Conservation (phyloP, 2,888 invertebrate genomes). For the Troides oblongomaculatus region DNA sequence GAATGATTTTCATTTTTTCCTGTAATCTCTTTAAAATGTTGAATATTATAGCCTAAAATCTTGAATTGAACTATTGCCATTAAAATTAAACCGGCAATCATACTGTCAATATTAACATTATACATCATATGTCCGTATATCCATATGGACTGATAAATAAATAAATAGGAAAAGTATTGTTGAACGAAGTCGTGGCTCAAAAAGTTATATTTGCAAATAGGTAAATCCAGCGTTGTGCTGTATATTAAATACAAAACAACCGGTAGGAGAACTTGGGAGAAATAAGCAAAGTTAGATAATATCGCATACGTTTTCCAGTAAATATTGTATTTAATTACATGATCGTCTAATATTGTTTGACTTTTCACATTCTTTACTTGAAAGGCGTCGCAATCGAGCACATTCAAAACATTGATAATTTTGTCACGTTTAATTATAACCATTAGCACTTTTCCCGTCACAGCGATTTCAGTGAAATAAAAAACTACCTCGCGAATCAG, state of each 20-base stretch:
- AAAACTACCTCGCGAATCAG: constrained; percentile 56
- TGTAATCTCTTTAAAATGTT: constrained; percentile 40
- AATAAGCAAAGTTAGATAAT: constrained; percentile 46
- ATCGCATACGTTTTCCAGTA: constrained; percentile 44
- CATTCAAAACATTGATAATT: constrained; percentile 48
- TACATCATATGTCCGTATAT: constrained; percentile 60
- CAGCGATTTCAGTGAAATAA: constrained; percentile 40
- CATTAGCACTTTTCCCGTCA: constrained; percentile 50
- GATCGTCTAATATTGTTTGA: constrained; percentile 42
- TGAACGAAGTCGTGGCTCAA: constrained; percentile 48
- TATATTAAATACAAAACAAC: constrained; percentile 45
- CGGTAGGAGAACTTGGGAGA: constrained; percentile 45
- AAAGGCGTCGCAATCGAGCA: constrained; percentile 55
- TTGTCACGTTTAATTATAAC: constrained; percentile 49
- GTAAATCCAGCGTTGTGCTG: constrained; percentile 47
- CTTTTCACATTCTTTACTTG: constrained; percentile 44
- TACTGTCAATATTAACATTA: constrained; percentile 51
- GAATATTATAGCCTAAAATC: constrained; percentile 50
- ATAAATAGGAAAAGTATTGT: constrained; percentile 46
- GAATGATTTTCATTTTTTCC: not conserved
- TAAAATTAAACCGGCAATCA: constrained; percentile 38
- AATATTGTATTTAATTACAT: constrained; percentile 42
- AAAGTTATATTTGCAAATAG: constrained; percentile 65
- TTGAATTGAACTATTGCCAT: constrained; percentile 36
- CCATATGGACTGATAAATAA: constrained; percentile 51